Evolutionary conservation across 2,797 vertebrate species (phyloP).

Genomic region (Hyperoplus immaculatus): DNA sequence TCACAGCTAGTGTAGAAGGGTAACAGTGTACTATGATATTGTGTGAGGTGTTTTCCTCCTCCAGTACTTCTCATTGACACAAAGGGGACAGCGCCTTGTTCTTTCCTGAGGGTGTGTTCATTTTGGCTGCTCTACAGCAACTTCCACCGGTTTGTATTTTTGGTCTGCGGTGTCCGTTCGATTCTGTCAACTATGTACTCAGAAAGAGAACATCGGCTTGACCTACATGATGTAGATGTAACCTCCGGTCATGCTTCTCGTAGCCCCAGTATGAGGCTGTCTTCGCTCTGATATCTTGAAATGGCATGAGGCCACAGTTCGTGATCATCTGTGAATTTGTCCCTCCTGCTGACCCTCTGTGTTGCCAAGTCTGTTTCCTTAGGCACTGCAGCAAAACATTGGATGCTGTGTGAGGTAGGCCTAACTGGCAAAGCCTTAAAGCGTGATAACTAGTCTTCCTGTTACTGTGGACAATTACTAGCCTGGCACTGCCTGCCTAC

Average conservation of each 20-base stretch:
- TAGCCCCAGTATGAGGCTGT: constrained; percentile 63
- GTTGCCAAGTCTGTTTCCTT: constrained; percentile 32
- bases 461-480: background rate
- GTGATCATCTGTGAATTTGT: constrained; percentile 67
- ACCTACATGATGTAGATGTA: constrained; percentile 64
- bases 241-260: constrained; percentile 65
- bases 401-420: constrained; percentile 40
- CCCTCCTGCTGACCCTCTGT: constrained; percentile 50
- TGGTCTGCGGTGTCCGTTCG: constrained; percentile 60
- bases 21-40: constrained; percentile 29
- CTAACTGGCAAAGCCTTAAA: constrained; percentile 13
- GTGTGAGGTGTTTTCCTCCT: constrained; percentile 55
- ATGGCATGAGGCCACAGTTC: constrained; percentile 79
- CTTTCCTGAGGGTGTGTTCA: constrained; percentile 47
- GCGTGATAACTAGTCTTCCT: background rate
- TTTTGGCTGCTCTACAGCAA: constrained; percentile 47
- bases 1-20: constrained; percentile 7
- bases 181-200: constrained; percentile 58
- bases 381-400: constrained; percentile 29
- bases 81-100: constrained; percentile 25
- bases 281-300: constrained; percentile 74
- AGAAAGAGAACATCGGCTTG: constrained; percentile 68
- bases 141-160: constrained; percentile 58
- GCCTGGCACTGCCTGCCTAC: too few relatives aligned
- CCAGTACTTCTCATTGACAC: constrained; percentile 43